Evolutionary conservation across 2,797 vertebrate genomes (phyloP).

Genomic region (Rhinogobio ventralis): DNA sequence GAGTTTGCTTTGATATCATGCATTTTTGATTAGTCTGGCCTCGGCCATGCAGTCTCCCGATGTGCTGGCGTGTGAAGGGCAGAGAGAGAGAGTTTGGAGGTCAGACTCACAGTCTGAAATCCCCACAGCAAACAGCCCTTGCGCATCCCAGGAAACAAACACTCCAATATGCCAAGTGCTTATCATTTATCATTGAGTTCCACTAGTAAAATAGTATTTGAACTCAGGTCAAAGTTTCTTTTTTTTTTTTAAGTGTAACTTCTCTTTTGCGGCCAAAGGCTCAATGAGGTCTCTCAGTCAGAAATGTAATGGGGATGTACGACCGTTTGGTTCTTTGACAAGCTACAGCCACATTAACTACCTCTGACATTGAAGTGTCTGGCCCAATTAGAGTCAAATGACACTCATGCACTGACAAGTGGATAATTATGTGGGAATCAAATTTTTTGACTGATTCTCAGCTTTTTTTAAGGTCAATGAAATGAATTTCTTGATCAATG

Average conservation of each 20-base stretch:
- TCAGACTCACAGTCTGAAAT: slow-evolving; percentile 52
- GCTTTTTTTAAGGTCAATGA: not conserved
- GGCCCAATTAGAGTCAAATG: slow-evolving; percentile 64
- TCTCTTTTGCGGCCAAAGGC: slow-evolving; percentile 1
- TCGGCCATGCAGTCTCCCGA: slow-evolving; percentile 34
- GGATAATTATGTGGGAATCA: slow-evolving; percentile 55
- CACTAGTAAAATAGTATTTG: slow-evolving; percentile 30
- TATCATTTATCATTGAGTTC: slow-evolving; percentile 45
- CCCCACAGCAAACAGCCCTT: slow-evolving; percentile 37
- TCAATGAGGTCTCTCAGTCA: slow-evolving; percentile 33
- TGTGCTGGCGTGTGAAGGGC: slow-evolving; percentile 44
- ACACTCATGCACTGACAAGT: slow-evolving; percentile 61
- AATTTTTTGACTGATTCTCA: slow-evolving; percentile 1
- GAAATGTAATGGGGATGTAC: slow-evolving; percentile 57
- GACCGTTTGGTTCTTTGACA: slow-evolving; percentile 45
- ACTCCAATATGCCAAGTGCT: slow-evolving; percentile 45
- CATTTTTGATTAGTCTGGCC: slow-evolving; percentile 57
- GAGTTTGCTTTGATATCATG: slow-evolving; percentile 51
- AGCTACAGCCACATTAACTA: slow-evolving; percentile 18
- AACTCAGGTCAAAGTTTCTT: slow-evolving; percentile 28
- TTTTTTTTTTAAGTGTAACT: not conserved
- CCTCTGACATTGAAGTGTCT: slow-evolving; percentile 57
- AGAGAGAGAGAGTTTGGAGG: slow-evolving; percentile 52
- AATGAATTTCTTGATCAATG: not conserved
- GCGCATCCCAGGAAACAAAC: slow-evolving; percentile 43